Percentiles rank a stretch among this genome's conserved stretches.
Conservation (phyloP, 2,888 invertebrate genomes). For the Perizoma affinitatum region DNA sequence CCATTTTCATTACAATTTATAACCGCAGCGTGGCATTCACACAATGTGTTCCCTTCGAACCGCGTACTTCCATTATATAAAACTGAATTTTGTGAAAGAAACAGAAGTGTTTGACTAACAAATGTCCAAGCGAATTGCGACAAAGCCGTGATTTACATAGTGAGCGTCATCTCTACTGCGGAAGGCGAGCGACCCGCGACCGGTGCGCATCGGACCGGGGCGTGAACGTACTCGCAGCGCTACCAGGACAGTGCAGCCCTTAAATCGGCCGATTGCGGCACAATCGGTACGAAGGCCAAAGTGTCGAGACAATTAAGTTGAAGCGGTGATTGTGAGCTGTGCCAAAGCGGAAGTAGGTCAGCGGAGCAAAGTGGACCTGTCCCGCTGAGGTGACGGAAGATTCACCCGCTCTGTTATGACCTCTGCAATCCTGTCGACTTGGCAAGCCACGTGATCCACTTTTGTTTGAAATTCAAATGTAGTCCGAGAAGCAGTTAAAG, state of each 20-base stretch:
- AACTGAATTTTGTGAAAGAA: slow-evolving; percentile 49
- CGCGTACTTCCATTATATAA: slow-evolving; percentile 48
- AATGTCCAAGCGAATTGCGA: slow-evolving; percentile 57
- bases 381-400: slow-evolving; percentile 67
- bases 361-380: slow-evolving; percentile 74
- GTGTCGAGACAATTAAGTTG: slow-evolving; percentile 84
- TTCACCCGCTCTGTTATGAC: slow-evolving; percentile 61
- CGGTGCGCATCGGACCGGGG: slow-evolving; percentile 11
- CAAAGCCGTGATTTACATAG: slow-evolving; percentile 67
- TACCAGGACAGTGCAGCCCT: slow-evolving; percentile 59
- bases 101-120: slow-evolving; percentile 60
- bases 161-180: slow-evolving; percentile 66
- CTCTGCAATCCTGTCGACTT: slow-evolving; percentile 60
- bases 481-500: slow-evolving; percentile 28
- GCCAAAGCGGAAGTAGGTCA: slow-evolving; percentile 84
- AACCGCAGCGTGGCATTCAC: slow-evolving; percentile 68
- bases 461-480: slow-evolving; percentile 44
- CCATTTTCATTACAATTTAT: slow-evolving; percentile 71
- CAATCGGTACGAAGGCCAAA: slow-evolving; percentile 81
- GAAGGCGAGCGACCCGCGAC: slow-evolving; percentile 54
- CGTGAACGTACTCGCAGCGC: slow-evolving; percentile 52
- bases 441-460: slow-evolving; percentile 56
- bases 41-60: slow-evolving; percentile 62
- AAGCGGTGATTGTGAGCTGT: slow-evolving; percentile 82
- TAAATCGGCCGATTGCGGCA: slow-evolving; percentile 80